Percentiles rank a stretch among this genome's conserved stretches.
Conservation (phyloP, 2,888 invertebrate species). For the Exocentrus adspersus region DNA sequence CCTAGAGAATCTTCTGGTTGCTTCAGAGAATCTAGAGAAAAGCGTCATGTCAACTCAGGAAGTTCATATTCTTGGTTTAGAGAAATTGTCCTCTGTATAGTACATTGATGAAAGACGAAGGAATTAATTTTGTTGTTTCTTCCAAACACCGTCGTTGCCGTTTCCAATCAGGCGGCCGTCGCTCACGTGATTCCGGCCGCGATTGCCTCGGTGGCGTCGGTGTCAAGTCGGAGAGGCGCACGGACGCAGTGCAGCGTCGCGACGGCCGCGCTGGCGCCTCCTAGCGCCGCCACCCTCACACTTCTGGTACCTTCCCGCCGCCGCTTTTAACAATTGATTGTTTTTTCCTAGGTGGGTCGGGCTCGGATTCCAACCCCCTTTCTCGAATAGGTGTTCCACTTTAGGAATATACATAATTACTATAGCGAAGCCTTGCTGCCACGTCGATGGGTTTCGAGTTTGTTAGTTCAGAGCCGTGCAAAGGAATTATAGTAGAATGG, state of each 20-base stretch:
- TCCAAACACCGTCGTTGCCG: too few relatives aligned
- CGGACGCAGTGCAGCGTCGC: conserved; percentile 57
- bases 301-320: conserved; percentile 15
- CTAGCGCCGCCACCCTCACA: conserved; percentile 52
- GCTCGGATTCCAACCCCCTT: conserved; percentile 2
- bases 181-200: conserved; percentile 10
- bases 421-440: too few relatives aligned
- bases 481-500: too few relatives aligned
- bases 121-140: too few relatives aligned
- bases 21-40: too few relatives aligned
- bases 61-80: too few relatives aligned
- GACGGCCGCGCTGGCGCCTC: conserved; percentile 60
- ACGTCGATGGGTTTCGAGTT: too few relatives aligned
- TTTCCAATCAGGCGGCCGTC: conserved; percentile 10
- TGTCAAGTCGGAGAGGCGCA: conserved; percentile 40
- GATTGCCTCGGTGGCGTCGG: conserved; percentile 17
- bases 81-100: too few relatives aligned
- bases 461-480: too few relatives aligned
- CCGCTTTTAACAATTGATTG: conserved; percentile 37
- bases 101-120: background rate
- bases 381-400: background rate
- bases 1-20: too few relatives aligned
- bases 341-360: conserved; percentile 22
- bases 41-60: too few relatives aligned
- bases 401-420: background rate